Percentiles rank a stretch among this genome's conserved stretches.
These are phyloP conservation scores for Frankliniella fusca DNA, from an alignment of 2,888 invertebrate genomes.

Conservation along the genomic window DNA sequence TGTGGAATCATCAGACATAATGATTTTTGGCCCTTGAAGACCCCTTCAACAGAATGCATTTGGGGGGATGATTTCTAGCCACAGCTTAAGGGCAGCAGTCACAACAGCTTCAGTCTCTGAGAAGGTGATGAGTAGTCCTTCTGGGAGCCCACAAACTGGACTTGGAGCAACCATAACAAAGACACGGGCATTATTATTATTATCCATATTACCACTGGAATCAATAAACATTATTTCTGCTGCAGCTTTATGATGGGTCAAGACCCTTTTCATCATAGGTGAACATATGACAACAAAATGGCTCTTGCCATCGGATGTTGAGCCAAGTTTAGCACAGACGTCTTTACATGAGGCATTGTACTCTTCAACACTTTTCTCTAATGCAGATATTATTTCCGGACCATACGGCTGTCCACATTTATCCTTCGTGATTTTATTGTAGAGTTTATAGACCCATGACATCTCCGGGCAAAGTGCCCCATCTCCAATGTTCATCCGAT, in stretches of 20 bases:
- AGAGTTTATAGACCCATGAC: constrained; percentile 33
- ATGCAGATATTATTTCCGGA: constrained; percentile 5
- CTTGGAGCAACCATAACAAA: constrained; percentile 29
- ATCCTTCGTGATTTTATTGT: constrained; percentile 29
- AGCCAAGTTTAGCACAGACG: constrained; percentile 1
- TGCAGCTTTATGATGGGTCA: not conserved
- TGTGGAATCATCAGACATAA: constrained; percentile 36
- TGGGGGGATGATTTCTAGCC: not conserved
- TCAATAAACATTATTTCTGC: constrained; percentile 33
- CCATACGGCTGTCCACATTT: not conserved
- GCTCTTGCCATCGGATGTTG: constrained; percentile 13
- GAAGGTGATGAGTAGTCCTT: constrained; percentile 28
- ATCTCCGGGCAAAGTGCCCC: constrained; percentile 31
- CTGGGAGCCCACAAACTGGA: constrained; percentile 27
- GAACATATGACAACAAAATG: constrained; percentile 30
- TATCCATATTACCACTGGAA: constrained; percentile 21
- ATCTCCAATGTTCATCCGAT: not conserved
- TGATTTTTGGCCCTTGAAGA: constrained; percentile 32
- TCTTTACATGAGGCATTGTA: not conserved
- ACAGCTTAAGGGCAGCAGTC: constrained; percentile 15
- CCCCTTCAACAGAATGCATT: constrained; percentile 32
- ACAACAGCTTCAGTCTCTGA: not conserved
- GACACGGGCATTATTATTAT: constrained; percentile 29
- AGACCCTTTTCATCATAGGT: constrained; percentile 32
- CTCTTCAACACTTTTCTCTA: constrained; percentile 15